Base-by-base conservation (phyloP, 2,113 vertebrate genomes). In the Tetrax tetrax region DNA sequence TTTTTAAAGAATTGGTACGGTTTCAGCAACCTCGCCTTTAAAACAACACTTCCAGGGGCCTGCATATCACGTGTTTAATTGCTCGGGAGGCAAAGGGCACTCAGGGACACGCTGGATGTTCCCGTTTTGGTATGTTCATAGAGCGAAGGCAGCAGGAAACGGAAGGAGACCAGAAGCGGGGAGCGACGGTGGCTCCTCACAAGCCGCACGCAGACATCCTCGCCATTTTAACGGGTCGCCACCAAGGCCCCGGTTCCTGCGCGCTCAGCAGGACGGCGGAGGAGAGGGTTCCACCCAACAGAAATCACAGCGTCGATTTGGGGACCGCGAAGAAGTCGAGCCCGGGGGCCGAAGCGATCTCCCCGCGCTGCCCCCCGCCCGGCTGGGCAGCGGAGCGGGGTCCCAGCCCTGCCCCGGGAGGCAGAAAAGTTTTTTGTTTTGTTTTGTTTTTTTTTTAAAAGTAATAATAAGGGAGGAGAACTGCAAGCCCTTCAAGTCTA, bases 1-100 rank as follows among this genome's bases (percentile, higher is more conserved):
- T 17, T 53, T 77, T 48, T 12, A 41, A 83, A 54, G 14, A 25
- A 24, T 14, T 7, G 8, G 10, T 28, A 23, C 2, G 4, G 33
- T 56, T 88, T 78, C 60, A 60, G 37, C 22, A 54, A 27, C 5
- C 12, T 24, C 5, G n/a, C 10, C 27, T 75, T 51, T 53, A 27
- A 53, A 75, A 60, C 6, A 13, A 14, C 15, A 9, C 29, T 53
- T 25, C 9, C 13, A 9, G 8, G 28, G 1, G 2, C 5, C 25
- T 3, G n/a, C n/a, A 10, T n/a, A 18, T 18, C 54, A 12, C 1
- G 4, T 2, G 12, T 35, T 35, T 29, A 3, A 2, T 41, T 37
- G 14, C 38, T 23, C 7, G 38, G 54, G 31, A 81, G 18, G 60
- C 18, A 48, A 56, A 80, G 48, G 19, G 51, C 66, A 21, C 63